Base-by-base conservation (phyloP, 2,797 vertebrate species). In the Sebastiscus albofasciatus region DNA sequence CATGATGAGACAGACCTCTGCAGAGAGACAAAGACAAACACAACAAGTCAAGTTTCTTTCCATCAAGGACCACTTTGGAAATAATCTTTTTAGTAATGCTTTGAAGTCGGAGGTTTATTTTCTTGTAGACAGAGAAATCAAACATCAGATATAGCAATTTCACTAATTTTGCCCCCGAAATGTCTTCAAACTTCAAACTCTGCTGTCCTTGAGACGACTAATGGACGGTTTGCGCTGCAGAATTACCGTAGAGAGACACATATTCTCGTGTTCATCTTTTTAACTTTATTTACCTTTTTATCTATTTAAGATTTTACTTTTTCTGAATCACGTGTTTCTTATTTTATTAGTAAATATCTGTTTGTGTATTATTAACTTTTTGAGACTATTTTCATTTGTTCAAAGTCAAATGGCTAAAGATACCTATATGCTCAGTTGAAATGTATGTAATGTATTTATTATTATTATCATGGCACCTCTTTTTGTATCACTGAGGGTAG, bases 1-100 rank as follows among this genome's bases (percentile, higher is more conserved):
- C 93, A 96, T 94, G 80, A 99, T 81, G n/a, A 95, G 72, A 0
- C 94, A 95, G 52, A 96, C 94, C 82, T 99, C 98, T 95, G 97
- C 0, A 13, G 11, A 26, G 2, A 62, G 8, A 80, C 16, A 20
- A 5, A 55, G 11, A 62, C 13, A 29, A 26, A 26, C 26, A 71
- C 33, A 18, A 16, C 5, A 18, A 42, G 39, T 5, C 29, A 26
- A 3, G 9, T n/a, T 7, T 31, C 3, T 31, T 7, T 31, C 6
- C 42, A 46, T 46, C 16, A 6, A 46, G 16, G 13, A 14, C 2
- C 5, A 24, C 54, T 27, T 16, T 59, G 26, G 27, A 14, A 8
- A 8, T 27, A 8, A 27, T 16, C 13, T 58, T 27, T 58, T 24
- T 24, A 26, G 54, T 46, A 42, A 42, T 42, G 39, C 39, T 42